Evolutionary conservation across 2,888 invertebrate species (phyloP).

Genomic region (Amphiduros pacificus): DNA sequence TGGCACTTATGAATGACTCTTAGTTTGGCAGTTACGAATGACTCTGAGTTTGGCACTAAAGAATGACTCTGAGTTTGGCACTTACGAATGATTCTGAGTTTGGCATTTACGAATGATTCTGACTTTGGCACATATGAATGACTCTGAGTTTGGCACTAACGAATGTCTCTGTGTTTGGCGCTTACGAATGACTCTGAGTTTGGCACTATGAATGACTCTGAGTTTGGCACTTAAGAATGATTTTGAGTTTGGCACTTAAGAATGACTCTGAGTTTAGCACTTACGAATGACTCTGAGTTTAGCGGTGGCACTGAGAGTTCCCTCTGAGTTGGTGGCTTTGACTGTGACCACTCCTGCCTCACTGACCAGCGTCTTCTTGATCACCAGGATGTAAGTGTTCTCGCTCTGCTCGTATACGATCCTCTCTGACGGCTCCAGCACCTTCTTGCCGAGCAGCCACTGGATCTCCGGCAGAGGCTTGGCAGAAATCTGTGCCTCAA

Average conservation of each 20-base stretch:
- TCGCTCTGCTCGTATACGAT: constrained; percentile 42
- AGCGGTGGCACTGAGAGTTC: constrained; percentile 49
- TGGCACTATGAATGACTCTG: no score
- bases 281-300: constrained; percentile 50
- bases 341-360: constrained; percentile 49
- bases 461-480: constrained; percentile 84
- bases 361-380: constrained; percentile 40
- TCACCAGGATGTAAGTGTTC: constrained; percentile 42
- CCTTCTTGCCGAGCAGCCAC: constrained; percentile 65
- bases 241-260: constrained; percentile 32
- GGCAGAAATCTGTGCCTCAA: constrained; percentile 71
- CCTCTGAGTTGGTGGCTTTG: constrained; percentile 52
- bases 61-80: no score
- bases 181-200: no score
- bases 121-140: no score
- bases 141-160: no score
- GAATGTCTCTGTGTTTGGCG: no score
- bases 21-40: no score
- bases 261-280: neutral
- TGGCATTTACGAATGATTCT: no score
- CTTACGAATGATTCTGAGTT: no score
- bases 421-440: constrained; percentile 44
- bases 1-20: no score
- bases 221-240: no score
- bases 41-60: no score